Base-by-base conservation (phyloP, 1,140 invertebrate genomes). In the Bursaphelenchus mucronatus region DNA sequence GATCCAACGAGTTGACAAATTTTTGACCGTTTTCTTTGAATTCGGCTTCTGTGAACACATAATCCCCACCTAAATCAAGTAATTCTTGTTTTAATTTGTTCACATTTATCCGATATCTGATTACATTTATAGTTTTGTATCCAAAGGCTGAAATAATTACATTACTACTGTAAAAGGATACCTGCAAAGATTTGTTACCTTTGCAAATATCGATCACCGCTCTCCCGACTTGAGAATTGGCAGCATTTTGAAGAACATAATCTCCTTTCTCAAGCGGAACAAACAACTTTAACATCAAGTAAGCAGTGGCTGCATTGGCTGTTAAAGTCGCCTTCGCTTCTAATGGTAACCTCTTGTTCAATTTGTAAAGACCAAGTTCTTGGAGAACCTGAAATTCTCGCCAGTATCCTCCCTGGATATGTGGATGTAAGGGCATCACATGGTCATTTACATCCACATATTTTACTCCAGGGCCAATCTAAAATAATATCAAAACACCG, bases 161-260 rank as follows among this genome's bases (percentile, higher is more conserved):
- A 54, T 54, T n/a, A 21, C 1, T 21, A n/a, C 30, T 30, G 30
- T 30, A 30, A 30, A 30, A 30, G 30, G 30, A 30, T 30, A 30
- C 30, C 30, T 30, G 30, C 30, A 30, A 30, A 30, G 30, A 30
- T 5, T 3, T 30, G 30, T 62, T 79, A 54, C 52, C 69, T 69
- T 82, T 82, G 15, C 83, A 83, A 58, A 87, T 79, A 73, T 98
- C 93, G 76, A 97, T 97, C 0, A 95, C 90, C 77, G 90, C 87
- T 83, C 94, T 90, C 1, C 94, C 95, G 68, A 94, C 93, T 21
- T 90, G 92, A 81, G 92, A 94, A 83, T 97, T 98, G 0, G 89
- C 91, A 53, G 92, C 92, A 85, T 98, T 98, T 84, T 98, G 94
- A 78, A 97, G 92, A 1, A 95, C 86, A 41, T 86, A 86, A 79